Conservation (phyloP, 1,140 invertebrate species). For the Orussus abietinus region DNA sequence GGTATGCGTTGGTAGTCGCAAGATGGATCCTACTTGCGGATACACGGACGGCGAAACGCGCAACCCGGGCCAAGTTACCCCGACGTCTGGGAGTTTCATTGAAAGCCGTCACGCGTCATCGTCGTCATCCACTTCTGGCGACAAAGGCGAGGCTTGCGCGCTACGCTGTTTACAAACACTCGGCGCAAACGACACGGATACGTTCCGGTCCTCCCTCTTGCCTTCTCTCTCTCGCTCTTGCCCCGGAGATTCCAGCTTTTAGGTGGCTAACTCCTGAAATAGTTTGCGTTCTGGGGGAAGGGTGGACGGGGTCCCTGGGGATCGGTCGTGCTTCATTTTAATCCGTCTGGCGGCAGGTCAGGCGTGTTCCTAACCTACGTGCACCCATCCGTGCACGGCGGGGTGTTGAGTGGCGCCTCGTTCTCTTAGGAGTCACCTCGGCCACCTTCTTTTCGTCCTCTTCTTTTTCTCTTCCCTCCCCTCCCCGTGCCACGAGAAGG, state of each 20-base stretch:
- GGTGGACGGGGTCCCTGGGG: slow-evolving; percentile 21
- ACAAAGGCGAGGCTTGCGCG: too few relatives aligned
- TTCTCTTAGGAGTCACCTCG: background rate
- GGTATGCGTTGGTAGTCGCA: too few relatives aligned
- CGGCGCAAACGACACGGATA: background rate
- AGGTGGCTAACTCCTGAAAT: slow-evolving; percentile 39
- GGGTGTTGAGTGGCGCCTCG: slow-evolving; percentile 34
- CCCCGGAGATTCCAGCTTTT: slow-evolving; percentile 26
- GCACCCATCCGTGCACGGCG: slow-evolving; percentile 38
- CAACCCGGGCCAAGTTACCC: too few relatives aligned
- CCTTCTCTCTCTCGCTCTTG: background rate
- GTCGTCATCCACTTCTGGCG: too few relatives aligned
- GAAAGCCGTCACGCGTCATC: too few relatives aligned
- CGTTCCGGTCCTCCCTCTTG: background rate
- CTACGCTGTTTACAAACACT: slow-evolving; percentile 15
- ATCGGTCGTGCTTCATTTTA: slow-evolving; percentile 42
- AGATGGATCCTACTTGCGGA: too few relatives aligned
- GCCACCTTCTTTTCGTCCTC: background rate
- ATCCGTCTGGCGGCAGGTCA: slow-evolving; percentile 49
- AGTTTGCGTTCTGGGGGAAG: slow-evolving; percentile 32
- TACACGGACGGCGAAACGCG: too few relatives aligned
- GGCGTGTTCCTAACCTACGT: slow-evolving; percentile 38
- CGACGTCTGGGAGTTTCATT: too few relatives aligned
- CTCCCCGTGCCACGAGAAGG: too few relatives aligned
- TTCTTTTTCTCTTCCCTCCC: background rate